Conservation (phyloP, 2,797 vertebrate genomes). For the Acrossocheilus fasciatus region DNA sequence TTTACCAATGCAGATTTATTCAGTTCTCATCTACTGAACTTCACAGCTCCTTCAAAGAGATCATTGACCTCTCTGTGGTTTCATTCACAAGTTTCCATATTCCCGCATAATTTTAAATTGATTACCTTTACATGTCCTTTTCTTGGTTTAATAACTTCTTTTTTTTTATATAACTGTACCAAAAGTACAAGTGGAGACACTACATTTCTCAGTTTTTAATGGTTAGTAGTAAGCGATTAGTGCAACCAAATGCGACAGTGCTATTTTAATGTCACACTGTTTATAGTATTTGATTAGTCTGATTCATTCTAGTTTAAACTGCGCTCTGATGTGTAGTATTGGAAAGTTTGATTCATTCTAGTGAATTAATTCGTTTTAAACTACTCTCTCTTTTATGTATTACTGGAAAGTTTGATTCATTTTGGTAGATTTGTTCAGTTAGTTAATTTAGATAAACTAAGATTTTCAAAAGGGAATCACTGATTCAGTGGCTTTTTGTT, state of each 20-base stretch:
- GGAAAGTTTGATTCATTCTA: no score
- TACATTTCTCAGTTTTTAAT: not conserved
- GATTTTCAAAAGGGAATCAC: not conserved
- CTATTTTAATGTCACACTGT: not conserved
- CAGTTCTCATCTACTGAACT: not conserved
- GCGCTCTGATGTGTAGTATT: not conserved
- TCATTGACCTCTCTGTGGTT: not conserved
- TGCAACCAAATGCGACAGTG: not conserved
- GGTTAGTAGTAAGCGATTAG: not conserved
- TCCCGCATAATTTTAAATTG: not conserved
- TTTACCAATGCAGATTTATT: not conserved
- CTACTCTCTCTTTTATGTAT: not conserved
- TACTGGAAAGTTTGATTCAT: not conserved
- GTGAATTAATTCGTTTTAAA: not conserved
- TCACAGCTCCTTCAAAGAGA: not conserved
- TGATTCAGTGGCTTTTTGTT: not conserved
- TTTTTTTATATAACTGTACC: no score
- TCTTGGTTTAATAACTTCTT: not conserved
- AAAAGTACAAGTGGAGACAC: not conserved
- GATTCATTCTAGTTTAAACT: not conserved
- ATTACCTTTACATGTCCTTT: not conserved
- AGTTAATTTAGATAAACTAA: no score
- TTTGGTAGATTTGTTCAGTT: not conserved
- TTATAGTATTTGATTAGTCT: not conserved
- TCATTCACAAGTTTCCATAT: constrained; percentile 1